Evolutionary conservation across 2,888 invertebrate species (phyloP).

Genomic region (Nycteola revayana): DNA sequence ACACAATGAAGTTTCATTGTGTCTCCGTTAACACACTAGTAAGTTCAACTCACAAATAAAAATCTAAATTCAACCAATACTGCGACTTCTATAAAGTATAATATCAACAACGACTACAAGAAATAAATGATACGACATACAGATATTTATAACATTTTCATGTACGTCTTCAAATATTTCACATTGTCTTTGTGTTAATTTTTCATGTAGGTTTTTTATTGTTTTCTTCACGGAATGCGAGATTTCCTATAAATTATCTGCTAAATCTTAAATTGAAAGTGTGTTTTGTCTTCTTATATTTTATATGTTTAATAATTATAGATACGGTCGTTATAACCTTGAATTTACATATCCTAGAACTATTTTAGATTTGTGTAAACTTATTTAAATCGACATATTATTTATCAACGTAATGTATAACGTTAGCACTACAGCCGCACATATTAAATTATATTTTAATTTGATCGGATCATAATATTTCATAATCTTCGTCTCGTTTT

Average conservation of each 20-base stretch:
- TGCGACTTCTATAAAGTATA: too few relatives aligned
- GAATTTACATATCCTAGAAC: slow-evolving; percentile 15
- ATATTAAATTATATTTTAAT: slow-evolving; percentile 14
- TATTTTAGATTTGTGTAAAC: slow-evolving; percentile 19
- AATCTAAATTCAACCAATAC: background rate
- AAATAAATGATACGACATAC: too few relatives aligned
- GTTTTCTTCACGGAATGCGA: slow-evolving; percentile 4
- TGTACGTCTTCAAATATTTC: slow-evolving; percentile 15
- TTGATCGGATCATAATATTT: slow-evolving; percentile 12
- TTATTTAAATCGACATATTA: slow-evolving; percentile 27
- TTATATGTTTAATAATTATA: slow-evolving; percentile 5
- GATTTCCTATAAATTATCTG: slow-evolving; percentile 7
- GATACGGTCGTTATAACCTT: slow-evolving; percentile 11
- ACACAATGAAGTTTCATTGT: too few relatives aligned
- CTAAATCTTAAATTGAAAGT: slow-evolving; percentile 3
- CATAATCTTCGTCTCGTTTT: background rate
- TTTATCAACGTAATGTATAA: too few relatives aligned
- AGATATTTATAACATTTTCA: background rate
- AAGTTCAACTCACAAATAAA: too few relatives aligned
- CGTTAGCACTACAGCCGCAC: too few relatives aligned
- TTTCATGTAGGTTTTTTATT: slow-evolving; percentile 16
- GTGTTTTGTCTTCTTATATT: slow-evolving; percentile 10
- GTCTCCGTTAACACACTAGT: too few relatives aligned
- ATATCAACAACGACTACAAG: too few relatives aligned
- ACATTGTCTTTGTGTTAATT: slow-evolving; percentile 14